Evolutionary conservation across 2,113 vertebrate genomes (phyloP).

Genomic region (Mixornis gularis): DNA sequence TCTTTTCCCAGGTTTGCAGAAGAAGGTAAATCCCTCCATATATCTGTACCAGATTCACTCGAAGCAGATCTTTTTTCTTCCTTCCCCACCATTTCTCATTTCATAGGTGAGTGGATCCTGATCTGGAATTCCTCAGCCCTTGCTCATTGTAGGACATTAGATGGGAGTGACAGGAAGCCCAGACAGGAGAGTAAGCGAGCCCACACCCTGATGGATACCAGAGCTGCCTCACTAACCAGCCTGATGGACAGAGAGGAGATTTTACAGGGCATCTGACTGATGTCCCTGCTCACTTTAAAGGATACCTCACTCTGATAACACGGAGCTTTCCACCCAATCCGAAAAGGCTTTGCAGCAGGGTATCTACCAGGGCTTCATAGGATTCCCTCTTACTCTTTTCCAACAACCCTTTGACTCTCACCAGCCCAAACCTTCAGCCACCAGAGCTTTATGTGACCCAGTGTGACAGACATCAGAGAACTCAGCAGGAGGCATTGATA

Average conservation of each 20-base stretch:
- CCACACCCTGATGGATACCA: not conserved
- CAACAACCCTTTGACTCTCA: not conserved
- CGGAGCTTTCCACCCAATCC: not conserved
- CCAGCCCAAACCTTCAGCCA: not conserved
- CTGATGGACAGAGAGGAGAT: not conserved
- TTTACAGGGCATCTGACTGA: not conserved
- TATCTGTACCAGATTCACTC: constrained; percentile 68
- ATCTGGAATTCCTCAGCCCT: not conserved
- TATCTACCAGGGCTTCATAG: not conserved
- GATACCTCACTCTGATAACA: not conserved
- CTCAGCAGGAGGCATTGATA: not conserved
- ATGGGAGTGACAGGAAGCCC: not conserved
- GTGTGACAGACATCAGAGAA: not conserved
- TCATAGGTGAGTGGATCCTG: constrained; percentile 77
- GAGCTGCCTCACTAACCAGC: not conserved
- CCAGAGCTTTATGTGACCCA: not conserved
- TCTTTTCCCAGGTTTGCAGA: constrained; percentile 56
- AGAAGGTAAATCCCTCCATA: constrained; percentile 41
- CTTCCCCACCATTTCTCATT: constrained; percentile 72
- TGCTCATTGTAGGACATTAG: not conserved
- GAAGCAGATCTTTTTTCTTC: constrained; percentile 61
- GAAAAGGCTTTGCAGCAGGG: not conserved
- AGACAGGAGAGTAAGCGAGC: not conserved
- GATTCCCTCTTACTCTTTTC: not conserved
- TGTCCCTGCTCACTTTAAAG: not conserved